phyloP scores from a whole-genome alignment of 2,888 invertebrate genomes.

The Yponomeuta malinellus region DNA sequence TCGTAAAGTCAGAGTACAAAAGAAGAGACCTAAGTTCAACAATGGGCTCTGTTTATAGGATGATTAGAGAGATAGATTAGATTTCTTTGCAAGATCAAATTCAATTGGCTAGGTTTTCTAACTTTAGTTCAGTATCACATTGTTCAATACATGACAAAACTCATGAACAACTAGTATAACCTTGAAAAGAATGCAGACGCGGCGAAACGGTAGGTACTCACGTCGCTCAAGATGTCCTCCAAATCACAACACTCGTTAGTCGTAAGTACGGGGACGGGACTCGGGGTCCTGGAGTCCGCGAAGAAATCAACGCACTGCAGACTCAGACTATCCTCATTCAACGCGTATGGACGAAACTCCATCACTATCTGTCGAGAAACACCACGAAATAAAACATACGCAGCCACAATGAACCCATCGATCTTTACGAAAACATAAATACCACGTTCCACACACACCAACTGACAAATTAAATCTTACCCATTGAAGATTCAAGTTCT shows the following conservation, averaged over 20 bases:
- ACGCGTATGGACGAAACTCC: conserved; percentile 66
- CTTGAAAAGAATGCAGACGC: conserved; percentile 7
- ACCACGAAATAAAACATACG: conserved; percentile 33
- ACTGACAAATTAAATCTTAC: conserved; percentile 40
- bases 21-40: too few species aligned
- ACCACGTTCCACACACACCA: conserved; percentile 13
- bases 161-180: not conserved
- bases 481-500: conserved; percentile 69
- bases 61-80: too few species aligned
- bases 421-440: conserved; percentile 25
- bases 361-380: conserved; percentile 66
- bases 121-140: not conserved
- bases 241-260: conserved; percentile 63
- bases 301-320: conserved; percentile 56
- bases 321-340: conserved; percentile 57
- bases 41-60: too few species aligned
- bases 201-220: conserved; percentile 36
- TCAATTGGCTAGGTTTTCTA: too few species aligned
- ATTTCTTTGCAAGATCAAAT: too few species aligned
- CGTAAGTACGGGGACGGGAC: conserved; percentile 57
- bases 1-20: too few species aligned
- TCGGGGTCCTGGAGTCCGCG: conserved; percentile 50
- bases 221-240: conserved; percentile 73
- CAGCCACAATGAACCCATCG: conserved; percentile 20
- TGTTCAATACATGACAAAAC: not conserved